Base-by-base conservation (phyloP, 2,888 invertebrate genomes). In the Phyto melanocephala region DNA sequence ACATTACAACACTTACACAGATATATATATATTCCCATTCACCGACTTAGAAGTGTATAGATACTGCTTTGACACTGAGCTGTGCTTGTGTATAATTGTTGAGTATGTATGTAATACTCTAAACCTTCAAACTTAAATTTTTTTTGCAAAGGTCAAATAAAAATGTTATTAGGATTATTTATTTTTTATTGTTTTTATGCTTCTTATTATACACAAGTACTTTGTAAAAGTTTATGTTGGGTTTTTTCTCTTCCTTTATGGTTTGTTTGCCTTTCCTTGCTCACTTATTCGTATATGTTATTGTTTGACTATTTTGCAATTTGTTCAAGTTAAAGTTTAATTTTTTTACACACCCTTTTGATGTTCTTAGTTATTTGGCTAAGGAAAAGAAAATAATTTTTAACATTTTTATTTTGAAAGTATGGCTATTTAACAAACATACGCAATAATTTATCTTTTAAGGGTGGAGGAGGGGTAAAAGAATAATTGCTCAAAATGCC, bases 121-220 rank as follows among this genome's bases (percentile, higher is more conserved):
- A n/a, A n/a, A n/a, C n/a, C 5, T 63, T 45, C 45, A n/a, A 52
- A 42, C n/a, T 22, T 42, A 22, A 62, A 68, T 22, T 52, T 13
- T 42, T 11, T 62, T 62, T 28, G n/a, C 33, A 60, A 68, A 62
- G 76, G 68, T 62, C 68, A 68, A 62, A 28, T 42, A 67, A 67
- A 67, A 76, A 6, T 35, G 33, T 65, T 50, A 13, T 65, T 22
- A 33, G 5, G 8, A 47, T 50, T 20, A 33, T 22, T 37, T 47
- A 15, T 50, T 50, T 37, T 47, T 7, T 35, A 0, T 35, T 15
- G 1, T 10, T 13, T 28, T 15, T 54, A 10, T 67, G 20, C 10
- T 5, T 45, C 10, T 67, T 40, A 37, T 24, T n/a, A 45, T 17
- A 47, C 11, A 45, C 13, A 7, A 35, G 7, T 17, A 67, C 20